Conservation (phyloP, 2,113 vertebrate species). For the Rousettus leschenaultii region DNA sequence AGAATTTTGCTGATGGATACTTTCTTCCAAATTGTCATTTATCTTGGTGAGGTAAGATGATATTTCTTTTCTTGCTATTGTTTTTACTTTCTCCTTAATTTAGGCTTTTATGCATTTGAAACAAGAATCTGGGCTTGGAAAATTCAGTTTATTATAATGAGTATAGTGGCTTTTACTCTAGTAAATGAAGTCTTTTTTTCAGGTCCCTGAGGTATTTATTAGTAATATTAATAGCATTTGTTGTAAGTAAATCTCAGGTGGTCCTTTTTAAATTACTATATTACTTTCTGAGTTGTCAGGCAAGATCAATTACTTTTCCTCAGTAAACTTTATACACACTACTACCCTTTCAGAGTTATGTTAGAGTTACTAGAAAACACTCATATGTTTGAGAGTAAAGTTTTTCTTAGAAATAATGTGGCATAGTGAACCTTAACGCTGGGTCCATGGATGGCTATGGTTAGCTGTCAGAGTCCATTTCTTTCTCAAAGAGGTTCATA, state of each 20-base stretch:
- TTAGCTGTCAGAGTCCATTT: background rate
- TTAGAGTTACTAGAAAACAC: background rate
- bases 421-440: background rate
- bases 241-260: background rate
- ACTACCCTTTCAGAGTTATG: background rate
- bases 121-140: background rate
- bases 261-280: background rate
- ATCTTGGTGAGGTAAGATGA: conserved; percentile 92
- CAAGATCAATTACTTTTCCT: background rate
- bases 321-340: background rate
- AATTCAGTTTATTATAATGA: background rate
- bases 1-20: conserved; percentile 98
- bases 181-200: background rate
- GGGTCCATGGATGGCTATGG: background rate
- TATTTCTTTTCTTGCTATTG: background rate
- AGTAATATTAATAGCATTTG: background rate
- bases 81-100: background rate
- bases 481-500: background rate
- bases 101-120: background rate
- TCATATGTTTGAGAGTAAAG: background rate
- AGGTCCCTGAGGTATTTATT: background rate
- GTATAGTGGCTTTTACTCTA: background rate
- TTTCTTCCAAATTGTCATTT: conserved; percentile 99
- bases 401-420: background rate
- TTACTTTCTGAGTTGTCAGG: conserved; percentile 7